Evolutionary conservation across 1,140 invertebrate species (phyloP), one percentile per base, ranked within the genome.

Genomic region (Lucilia cuprina): DNA sequence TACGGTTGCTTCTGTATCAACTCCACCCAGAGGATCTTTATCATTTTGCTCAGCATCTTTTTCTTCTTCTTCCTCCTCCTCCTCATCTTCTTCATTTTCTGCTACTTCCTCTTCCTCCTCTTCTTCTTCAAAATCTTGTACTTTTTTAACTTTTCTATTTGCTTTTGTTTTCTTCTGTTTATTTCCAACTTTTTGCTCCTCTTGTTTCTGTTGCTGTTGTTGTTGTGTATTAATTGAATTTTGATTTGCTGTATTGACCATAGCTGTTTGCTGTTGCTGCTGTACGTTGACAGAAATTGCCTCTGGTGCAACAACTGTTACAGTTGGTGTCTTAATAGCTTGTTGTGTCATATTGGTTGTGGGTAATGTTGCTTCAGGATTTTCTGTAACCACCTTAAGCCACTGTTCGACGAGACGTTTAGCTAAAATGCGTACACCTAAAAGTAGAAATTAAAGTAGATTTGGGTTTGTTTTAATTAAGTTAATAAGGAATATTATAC

Each of bases 341-440:
- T 82, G 78, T 82, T 83, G 17, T 78, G 74, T 55, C 55, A 70
- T 49, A 78, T 84, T 85, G 41, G 50, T 35, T 60, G 83, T 21
- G 13, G 84, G 30, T 78, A 49, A 25, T 17, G 84, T 74, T n/a
- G 83, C 85, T 10, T 50, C 84, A 30, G 77, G 21, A 85, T 89
- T 88, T 87, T 87, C 35, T 82, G 93, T 97, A 0, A 97, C 96
- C 83, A 97, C 95, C 87, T 95, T 96, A 86, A 98, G 93, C 97
- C 97, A 98, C 90, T 96, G 95, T 86, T 97, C 95, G n/a, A 98
- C 97, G 70, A 98, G 92, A 88, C 95, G 94, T 82, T 94, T 94
- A 19, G 97, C 96, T 84, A 97, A 90, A 74, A 93, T 91, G 87
- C 94, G 93, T 35, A 96, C 95, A 88, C 92, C 95, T 95, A 91